Percentiles rank a stretch among this genome's conserved stretches.
These are phyloP conservation scores for Typhlichthys subterraneus DNA, from an alignment of 2,797 vertebrate genomes.

Conservation along the genomic window DNA sequence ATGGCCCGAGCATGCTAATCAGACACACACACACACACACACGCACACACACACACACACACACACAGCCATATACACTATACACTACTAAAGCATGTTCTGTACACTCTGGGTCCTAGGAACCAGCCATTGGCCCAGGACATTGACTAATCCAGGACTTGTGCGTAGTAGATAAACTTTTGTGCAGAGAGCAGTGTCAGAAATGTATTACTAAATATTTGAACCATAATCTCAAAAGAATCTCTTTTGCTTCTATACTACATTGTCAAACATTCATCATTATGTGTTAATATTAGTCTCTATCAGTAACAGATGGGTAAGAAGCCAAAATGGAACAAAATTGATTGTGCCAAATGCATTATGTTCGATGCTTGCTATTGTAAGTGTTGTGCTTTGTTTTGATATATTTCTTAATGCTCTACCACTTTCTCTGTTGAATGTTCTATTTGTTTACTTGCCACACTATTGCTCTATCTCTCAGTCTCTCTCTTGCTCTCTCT, in stretches of 20 bases:
- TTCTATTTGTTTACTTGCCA: too few relatives aligned
- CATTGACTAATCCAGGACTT: conserved; percentile 50
- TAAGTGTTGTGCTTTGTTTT: too few relatives aligned
- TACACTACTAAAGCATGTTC: conserved; percentile 7
- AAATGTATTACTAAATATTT: conserved; percentile 47
- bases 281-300: too few relatives aligned
- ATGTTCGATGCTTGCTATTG: too few relatives aligned
- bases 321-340: too few relatives aligned
- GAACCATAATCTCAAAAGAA: conserved; percentile 58
- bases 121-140: conserved; percentile 40
- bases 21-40: conserved; percentile 44
- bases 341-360: too few relatives aligned
- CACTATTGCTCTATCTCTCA: conserved; percentile 25
- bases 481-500: conserved; percentile 13
- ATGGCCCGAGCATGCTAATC: conserved; percentile 73
- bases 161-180: conserved; percentile 48
- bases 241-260: not conserved
- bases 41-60: conserved; percentile 4
- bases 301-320: too few relatives aligned
- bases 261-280: too few relatives aligned
- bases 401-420: too few relatives aligned
- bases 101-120: conserved; percentile 16
- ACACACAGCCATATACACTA: conserved; percentile 10
- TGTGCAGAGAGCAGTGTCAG: conserved; percentile 37
- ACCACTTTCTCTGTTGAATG: too few relatives aligned